Evolutionary conservation across 2,113 vertebrate species (phyloP).

Genomic region (Pygoscelis adeliae): DNA sequence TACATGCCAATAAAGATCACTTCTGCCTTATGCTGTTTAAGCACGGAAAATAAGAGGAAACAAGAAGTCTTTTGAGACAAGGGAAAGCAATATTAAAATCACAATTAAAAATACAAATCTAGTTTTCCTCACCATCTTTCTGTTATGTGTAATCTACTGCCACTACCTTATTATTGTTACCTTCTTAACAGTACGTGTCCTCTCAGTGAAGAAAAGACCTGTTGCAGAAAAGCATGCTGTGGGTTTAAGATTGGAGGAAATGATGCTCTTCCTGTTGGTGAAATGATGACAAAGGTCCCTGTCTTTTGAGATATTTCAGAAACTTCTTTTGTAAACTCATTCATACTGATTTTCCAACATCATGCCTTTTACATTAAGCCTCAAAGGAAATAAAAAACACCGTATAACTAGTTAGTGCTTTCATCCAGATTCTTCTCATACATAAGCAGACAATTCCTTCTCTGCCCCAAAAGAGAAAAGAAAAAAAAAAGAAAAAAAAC

Average conservation of each 20-base stretch:
- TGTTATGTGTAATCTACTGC: not conserved
- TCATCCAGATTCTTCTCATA: not conserved
- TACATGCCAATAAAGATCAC: conserved; percentile 36
- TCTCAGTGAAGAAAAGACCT: not conserved
- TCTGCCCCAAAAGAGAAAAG: not conserved
- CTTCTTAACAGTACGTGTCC: not conserved
- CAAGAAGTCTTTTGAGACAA: not conserved
- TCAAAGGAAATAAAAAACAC: not conserved
- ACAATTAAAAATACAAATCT: not conserved
- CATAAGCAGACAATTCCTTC: not conserved
- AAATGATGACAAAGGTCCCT: not conserved
- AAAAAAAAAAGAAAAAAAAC: not conserved
- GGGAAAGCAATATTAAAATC: not conserved
- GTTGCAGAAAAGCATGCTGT: not conserved
- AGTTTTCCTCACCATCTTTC: not conserved
- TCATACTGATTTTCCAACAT: not conserved
- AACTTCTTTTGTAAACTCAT: not conserved
- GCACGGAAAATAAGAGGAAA: not conserved
- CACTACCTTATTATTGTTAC: not conserved
- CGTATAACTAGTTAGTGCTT: not conserved
- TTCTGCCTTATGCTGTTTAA: conserved; percentile 29
- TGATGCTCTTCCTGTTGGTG: not conserved
- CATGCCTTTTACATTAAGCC: not conserved
- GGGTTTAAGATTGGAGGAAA: not conserved
- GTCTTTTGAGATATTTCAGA: not conserved